These are phyloP conservation scores for Blastomussa wellsi DNA, from an alignment of 92 coral and sea anemone species.

Conservation along the genomic window DNA sequence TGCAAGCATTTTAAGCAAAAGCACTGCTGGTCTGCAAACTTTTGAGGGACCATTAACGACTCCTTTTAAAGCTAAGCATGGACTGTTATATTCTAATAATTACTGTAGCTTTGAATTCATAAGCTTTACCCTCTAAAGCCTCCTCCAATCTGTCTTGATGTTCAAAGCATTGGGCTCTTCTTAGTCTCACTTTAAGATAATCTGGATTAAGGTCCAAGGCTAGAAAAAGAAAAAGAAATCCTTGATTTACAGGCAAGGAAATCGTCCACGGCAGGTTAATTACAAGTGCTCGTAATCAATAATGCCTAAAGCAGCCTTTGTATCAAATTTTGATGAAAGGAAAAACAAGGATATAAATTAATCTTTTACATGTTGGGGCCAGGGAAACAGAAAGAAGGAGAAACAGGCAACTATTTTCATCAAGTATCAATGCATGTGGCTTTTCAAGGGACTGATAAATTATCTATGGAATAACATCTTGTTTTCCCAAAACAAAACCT, in stretches of 20 bases:
- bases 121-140: constrained; percentile 81
- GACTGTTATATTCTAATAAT: neutral
- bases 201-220: constrained; percentile 87
- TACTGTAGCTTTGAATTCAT: neutral
- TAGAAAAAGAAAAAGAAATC: constrained; percentile 17
- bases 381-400: neutral
- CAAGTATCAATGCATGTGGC: too few species aligned
- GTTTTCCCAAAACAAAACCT: too few species aligned
- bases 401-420: neutral
- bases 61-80: too few species aligned
- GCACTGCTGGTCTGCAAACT: too few species aligned
- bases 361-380: too few species aligned
- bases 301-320: too few species aligned
- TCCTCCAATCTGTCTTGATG: constrained; percentile 84
- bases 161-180: constrained; percentile 97
- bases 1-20: too few species aligned
- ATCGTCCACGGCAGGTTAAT: neutral
- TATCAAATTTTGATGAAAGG: neutral
- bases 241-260: neutral
- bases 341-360: too few species aligned
- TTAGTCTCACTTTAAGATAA: constrained; percentile 82
- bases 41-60: too few species aligned
- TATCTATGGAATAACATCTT: too few species aligned
- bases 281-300: too few species aligned
- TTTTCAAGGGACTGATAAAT: too few species aligned